Percentiles rank a stretch among this genome's conserved stretches.
These are phyloP conservation scores for Rhineura floridana DNA, from an alignment of 2,113 vertebrate genomes.

Conservation along the genomic window DNA sequence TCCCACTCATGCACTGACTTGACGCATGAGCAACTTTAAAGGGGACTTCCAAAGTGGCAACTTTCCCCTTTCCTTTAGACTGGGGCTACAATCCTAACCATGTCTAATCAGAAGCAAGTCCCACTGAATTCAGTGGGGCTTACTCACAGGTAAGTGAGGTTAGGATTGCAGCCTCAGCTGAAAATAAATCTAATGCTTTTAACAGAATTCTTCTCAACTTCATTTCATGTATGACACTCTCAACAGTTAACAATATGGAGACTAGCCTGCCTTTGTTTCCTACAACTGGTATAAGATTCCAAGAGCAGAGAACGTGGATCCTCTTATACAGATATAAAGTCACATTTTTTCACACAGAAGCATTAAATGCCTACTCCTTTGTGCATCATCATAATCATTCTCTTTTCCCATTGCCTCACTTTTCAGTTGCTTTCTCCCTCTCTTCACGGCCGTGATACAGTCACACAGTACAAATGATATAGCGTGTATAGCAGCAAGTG, in stretches of 20 bases:
- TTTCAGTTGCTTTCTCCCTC: constrained; percentile 21
- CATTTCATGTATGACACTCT: constrained; percentile 38
- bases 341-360: constrained; percentile 7
- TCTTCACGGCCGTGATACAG: neutral
- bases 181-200: neutral
- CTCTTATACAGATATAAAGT: neutral
- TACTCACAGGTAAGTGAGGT: no score
- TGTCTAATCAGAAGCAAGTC: no score
- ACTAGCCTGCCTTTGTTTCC: constrained; percentile 27
- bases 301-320: neutral
- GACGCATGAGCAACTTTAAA: neutral
- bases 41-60: neutral
- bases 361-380: constrained; percentile 27
- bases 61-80: neutral
- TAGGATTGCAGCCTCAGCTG: no score
- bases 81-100: no score
- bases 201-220: constrained; percentile 21
- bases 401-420: constrained; percentile 27
- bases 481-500: neutral
- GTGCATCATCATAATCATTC: constrained; percentile 27
- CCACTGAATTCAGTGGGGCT: no score
- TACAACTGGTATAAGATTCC: neutral
- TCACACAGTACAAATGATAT: constrained; percentile 12
- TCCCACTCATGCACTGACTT: no score
- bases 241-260: neutral